A percentile compares a stretch with the other conserved stretches of the same genome.
Conservation (phyloP, 1,140 invertebrate species). For the Sycobia sp. region DNA sequence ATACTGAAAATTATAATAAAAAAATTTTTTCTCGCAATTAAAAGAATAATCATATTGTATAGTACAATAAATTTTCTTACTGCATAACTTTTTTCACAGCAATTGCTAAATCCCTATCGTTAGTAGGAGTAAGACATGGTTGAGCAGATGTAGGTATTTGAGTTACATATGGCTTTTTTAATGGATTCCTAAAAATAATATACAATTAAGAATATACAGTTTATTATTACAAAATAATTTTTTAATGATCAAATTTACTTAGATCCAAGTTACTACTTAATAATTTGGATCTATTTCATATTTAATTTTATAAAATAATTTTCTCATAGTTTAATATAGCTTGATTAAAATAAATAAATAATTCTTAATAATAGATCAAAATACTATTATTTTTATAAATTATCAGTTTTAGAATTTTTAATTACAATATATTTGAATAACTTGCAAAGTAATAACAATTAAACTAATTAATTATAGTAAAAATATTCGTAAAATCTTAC, state of each 20-base stretch:
- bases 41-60: too few relatives aligned
- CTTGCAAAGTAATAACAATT: too few relatives aligned
- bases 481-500: too few relatives aligned
- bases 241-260: too few relatives aligned
- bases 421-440: not conserved
- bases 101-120: conserved; percentile 52
- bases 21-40: conserved; percentile 10
- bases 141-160: conserved; percentile 50
- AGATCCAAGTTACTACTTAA: too few relatives aligned
- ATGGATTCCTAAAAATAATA: conserved; percentile 44
- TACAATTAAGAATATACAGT: too few relatives aligned
- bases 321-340: too few relatives aligned
- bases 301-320: too few relatives aligned
- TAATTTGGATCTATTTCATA: too few relatives aligned
- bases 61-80: conserved; percentile 42
- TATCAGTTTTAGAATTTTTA: not conserved
- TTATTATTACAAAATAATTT: too few relatives aligned
- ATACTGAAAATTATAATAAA: conserved; percentile 42
- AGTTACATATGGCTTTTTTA: conserved; percentile 48
- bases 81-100: conserved; percentile 54
- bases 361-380: not conserved
- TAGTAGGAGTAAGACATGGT: conserved; percentile 47
- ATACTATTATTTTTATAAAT: too few relatives aligned
- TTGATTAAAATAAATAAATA: too few relatives aligned
- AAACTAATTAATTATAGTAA: not conserved